These are phyloP conservation scores for Diadema setosum DNA, from an alignment of 35 echinoderm and acorn worm species.

Conservation along the genomic window DNA sequence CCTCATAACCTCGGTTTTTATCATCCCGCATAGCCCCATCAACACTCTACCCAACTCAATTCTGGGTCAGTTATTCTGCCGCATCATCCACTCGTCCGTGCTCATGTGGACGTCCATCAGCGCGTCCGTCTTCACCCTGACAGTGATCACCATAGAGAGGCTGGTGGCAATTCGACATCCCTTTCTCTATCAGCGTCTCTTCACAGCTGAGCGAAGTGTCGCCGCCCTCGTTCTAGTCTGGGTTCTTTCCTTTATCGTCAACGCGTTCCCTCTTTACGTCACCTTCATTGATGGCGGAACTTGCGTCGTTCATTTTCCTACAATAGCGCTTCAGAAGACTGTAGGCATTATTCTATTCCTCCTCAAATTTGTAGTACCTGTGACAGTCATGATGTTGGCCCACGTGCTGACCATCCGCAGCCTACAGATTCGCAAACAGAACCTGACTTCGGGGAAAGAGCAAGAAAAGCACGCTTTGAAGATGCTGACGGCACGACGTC, in stretches of 20 bases:
- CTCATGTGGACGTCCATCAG: conserved; percentile 65
- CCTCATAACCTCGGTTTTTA: conserved; percentile 51
- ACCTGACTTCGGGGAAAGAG: neutral
- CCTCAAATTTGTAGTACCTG: conserved; percentile 42
- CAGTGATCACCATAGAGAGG: conserved; percentile 50
- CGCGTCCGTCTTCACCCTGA: conserved; percentile 53
- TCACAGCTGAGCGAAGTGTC: neutral
- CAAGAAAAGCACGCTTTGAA: neutral
- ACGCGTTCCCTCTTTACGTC: conserved; percentile 42
- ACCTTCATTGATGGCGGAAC: neutral
- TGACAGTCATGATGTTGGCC: conserved; percentile 46
- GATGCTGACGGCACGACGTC: too few relatives aligned
- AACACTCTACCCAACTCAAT: neutral
- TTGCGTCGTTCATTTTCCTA: neutral
- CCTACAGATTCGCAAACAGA: neutral
- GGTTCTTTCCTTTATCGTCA: conserved; percentile 34
- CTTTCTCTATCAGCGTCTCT: conserved; percentile 18
- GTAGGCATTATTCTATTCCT: conserved; percentile 36
- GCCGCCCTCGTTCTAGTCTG: conserved; percentile 42
- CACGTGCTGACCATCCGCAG: neutral
- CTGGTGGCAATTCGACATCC: conserved; percentile 46
- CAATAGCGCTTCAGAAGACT: neutral
- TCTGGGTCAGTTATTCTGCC: conserved; percentile 41
- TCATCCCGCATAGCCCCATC: conserved; percentile 25
- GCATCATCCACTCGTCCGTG: conserved; percentile 4